These are phyloP conservation scores for Hydra vulgaris DNA, from an alignment of 30 jellyfish, hydroid and myxozoan genomes.

Conservation along the genomic window DNA sequence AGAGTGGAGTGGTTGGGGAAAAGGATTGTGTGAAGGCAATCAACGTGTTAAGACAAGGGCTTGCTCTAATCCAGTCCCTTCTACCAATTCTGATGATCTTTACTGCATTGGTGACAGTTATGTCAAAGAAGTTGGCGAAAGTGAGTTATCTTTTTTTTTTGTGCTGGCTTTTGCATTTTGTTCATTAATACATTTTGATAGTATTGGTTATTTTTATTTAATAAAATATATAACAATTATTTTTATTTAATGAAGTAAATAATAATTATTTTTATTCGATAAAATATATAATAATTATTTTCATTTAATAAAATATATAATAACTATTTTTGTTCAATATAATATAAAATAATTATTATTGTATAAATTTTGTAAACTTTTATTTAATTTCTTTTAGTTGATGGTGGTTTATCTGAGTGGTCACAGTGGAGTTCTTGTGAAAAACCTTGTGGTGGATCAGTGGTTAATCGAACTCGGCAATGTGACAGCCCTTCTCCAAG, in stretches of 20 bases:
- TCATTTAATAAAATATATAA: not conserved
- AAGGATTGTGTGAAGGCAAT: conserved; percentile 84
- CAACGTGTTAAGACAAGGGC: conserved; percentile 88
- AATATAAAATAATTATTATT: too few relatives aligned
- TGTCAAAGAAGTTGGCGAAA: conserved; percentile 59
- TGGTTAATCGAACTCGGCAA: conserved; percentile 70
- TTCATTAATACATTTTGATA: too few relatives aligned
- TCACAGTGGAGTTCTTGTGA: conserved; percentile 94
- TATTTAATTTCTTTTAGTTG: conserved; percentile 31
- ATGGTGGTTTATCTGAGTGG: conserved; percentile 98
- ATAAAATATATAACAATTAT: too few relatives aligned
- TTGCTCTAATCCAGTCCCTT: conserved; percentile 85
- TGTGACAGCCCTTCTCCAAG: conserved; percentile 84
- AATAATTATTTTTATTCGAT: too few relatives aligned
- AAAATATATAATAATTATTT: too few relatives aligned
- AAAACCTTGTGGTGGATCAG: conserved; percentile 96
- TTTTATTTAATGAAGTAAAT: too few relatives aligned
- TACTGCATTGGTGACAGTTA: conserved; percentile 85
- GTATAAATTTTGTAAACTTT: not conserved
- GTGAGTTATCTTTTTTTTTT: conserved; percentile 20
- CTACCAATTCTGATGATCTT: conserved; percentile 42
- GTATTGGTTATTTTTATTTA: too few relatives aligned
- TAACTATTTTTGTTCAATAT: not conserved
- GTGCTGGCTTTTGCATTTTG: too few relatives aligned
- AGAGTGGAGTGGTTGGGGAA: conserved; percentile 96